Evolutionary conservation across 1,140 invertebrate genomes (phyloP).

Genomic region (Zaprionus ornatus): DNA sequence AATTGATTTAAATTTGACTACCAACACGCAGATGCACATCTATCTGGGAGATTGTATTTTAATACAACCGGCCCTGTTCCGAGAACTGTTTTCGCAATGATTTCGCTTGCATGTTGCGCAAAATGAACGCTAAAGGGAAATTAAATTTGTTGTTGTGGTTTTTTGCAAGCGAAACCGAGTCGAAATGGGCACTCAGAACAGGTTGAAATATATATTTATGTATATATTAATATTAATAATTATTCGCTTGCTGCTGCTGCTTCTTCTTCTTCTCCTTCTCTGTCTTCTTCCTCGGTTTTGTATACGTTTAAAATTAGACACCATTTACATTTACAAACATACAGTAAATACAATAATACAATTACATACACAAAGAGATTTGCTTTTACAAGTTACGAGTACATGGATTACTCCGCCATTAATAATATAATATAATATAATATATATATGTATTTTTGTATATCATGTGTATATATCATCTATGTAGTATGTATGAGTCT

Average conservation of each 20-base stretch:
- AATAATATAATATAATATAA: background rate
- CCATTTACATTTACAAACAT: conserved; percentile 67
- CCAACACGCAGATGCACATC: conserved; percentile 43
- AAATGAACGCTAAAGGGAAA: background rate
- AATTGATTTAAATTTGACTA: conserved; percentile 54
- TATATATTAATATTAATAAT: conserved; percentile 37
- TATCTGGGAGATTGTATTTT: conserved; percentile 34
- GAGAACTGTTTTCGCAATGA: background rate
- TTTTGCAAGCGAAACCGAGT: background rate
- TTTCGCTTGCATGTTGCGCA: background rate
- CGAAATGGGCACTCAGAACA: background rate
- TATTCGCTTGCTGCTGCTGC: conserved; percentile 13
- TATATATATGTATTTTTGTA: background rate
- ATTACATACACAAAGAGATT: conserved; percentile 59
- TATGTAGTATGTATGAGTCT: conserved; percentile 1
- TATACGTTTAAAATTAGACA: conserved; percentile 65
- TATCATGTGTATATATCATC: conserved; percentile 13
- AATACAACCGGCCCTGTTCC: conserved; percentile 23
- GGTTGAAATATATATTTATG: conserved; percentile 27
- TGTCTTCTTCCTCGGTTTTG: conserved; percentile 28
- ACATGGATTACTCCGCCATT: background rate
- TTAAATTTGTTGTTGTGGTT: background rate
- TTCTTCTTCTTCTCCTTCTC: conserved; percentile 2
- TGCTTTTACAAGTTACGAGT: conserved; percentile 13
- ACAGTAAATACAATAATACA: conserved; percentile 59